Evolutionary conservation across 2,113 vertebrate genomes (phyloP), one percentile per base, ranked within the genome.

Genomic region (Anthoscopus minutus): DNA sequence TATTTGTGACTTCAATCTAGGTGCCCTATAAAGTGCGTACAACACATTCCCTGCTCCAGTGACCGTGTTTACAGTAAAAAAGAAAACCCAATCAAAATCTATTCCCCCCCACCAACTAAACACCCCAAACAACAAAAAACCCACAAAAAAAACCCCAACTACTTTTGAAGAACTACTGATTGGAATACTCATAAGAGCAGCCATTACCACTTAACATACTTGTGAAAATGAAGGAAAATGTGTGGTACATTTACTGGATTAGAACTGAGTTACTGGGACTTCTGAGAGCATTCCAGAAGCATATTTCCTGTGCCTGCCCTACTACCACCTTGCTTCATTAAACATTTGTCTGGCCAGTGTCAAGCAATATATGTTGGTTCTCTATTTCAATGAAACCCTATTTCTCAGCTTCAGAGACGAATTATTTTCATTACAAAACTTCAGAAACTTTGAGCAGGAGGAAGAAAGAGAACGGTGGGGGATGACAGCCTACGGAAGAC

Each of bases 41-140:
- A 73, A 7, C 4, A 15, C 51, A 85, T 19, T 48, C 33, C 42
- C 47, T 58, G 14, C 28, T 74, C 57, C 81, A 66, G 10, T 53
- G 15, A 60, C 22, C 35, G 28, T 23, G 16, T 5, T 84, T 47
- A 48, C 16, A 30, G 17, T 14, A 54, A 82, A 53, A 40, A 4
- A 23, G 38, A 13, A 62, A 62, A 37, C n/a, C n/a, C n/a, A 22
- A 14, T 7, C 11, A 35, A 67, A 76, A 66, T 25, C 31, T 42
- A 57, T 11, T 2, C 5, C 12, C 6, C 6, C 4, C 10, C 11
- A 6, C 11, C 1, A 1, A 45, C 18, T 33, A 47, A 62, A 64
- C 9, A 37, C 9, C 4, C 6, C 15, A 12, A 13, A 11, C 20
- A 33, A 58, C 8, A 17, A 21, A 65, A 56, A 58, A 7, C 2